phyloP scores from a whole-genome alignment of 2,797 vertebrate species.

The Paramormyrops hopkinsi region DNA sequence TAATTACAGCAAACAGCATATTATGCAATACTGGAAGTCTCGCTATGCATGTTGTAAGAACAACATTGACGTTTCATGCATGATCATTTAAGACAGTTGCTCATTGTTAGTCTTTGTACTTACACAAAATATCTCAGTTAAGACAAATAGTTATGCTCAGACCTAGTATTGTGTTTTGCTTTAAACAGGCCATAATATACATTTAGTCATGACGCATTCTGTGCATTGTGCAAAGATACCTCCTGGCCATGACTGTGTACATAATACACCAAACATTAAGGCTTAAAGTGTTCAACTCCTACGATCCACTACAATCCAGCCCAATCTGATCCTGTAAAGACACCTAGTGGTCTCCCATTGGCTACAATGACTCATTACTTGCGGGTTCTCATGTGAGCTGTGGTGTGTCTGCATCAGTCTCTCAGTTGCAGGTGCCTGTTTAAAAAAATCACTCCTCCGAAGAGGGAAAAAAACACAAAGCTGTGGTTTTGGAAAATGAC shows the following conservation, averaged over 20 bases:
- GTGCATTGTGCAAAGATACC: neutral
- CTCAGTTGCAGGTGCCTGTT: neutral
- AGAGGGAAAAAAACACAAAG: neutral
- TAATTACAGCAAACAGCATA: neutral
- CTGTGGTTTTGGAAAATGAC: neutral
- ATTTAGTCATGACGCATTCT: neutral
- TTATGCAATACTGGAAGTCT: neutral
- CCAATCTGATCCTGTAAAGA: neutral
- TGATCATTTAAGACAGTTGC: neutral
- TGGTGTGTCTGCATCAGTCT: neutral
- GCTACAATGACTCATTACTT: slow-evolving; percentile 8
- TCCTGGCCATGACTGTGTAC: neutral
- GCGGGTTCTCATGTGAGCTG: neutral
- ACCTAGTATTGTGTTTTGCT: neutral
- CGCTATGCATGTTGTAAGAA: neutral
- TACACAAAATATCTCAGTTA: neutral
- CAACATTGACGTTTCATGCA: neutral
- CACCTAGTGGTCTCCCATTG: slow-evolving; percentile 10
- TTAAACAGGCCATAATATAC: neutral
- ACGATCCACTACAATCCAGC: neutral
- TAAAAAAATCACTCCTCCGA: neutral
- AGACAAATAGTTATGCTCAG: neutral
- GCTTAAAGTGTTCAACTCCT: neutral
- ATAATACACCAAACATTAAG: neutral
- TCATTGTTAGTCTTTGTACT: neutral